Evolutionary conservation across 2,888 invertebrate species (phyloP).

Genomic region (Alsophila aescularia): DNA sequence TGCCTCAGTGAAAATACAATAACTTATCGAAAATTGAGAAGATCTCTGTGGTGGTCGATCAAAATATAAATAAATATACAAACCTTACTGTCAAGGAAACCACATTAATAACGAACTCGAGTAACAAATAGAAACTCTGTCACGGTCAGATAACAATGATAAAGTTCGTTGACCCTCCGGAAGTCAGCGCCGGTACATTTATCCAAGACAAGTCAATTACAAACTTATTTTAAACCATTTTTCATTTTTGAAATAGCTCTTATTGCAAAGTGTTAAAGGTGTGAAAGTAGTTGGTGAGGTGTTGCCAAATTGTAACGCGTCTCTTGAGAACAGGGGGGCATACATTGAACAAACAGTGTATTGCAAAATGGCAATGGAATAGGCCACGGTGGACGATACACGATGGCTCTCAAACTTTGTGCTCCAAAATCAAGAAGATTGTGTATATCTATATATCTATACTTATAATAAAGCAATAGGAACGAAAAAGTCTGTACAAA

Average conservation of each 20-base stretch:
- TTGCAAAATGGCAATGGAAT: conserved; percentile 71
- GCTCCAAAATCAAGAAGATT: too few species aligned
- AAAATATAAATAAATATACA: too few species aligned
- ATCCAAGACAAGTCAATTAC: conserved; percentile 52
- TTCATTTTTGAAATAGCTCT: conserved; percentile 33
- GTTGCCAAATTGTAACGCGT: conserved; percentile 50
- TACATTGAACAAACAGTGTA: conserved; percentile 81
- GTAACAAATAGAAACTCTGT: conserved; percentile 3
- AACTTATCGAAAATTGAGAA: too few species aligned
- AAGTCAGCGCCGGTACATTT: conserved; percentile 51
- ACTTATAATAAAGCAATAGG: too few species aligned
- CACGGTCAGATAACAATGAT: conserved; percentile 29
- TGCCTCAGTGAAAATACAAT: too few species aligned
- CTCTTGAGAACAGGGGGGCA: conserved; percentile 62
- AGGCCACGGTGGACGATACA: conserved; percentile 49
- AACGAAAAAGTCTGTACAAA: too few species aligned
- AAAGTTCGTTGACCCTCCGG: conserved; percentile 50
- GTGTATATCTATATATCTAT: too few species aligned
- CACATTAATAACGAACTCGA: not conserved
- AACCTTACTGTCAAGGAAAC: too few species aligned
- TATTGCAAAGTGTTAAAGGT: conserved; percentile 39
- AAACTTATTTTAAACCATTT: conserved; percentile 29
- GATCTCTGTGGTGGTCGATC: too few species aligned
- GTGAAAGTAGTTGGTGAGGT: conserved; percentile 28
- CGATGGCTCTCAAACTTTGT: conserved; percentile 56